These are phyloP conservation scores for Onychorhynchus coronatus DNA, from an alignment of 2,113 vertebrate genomes.

Conservation along the genomic window DNA sequence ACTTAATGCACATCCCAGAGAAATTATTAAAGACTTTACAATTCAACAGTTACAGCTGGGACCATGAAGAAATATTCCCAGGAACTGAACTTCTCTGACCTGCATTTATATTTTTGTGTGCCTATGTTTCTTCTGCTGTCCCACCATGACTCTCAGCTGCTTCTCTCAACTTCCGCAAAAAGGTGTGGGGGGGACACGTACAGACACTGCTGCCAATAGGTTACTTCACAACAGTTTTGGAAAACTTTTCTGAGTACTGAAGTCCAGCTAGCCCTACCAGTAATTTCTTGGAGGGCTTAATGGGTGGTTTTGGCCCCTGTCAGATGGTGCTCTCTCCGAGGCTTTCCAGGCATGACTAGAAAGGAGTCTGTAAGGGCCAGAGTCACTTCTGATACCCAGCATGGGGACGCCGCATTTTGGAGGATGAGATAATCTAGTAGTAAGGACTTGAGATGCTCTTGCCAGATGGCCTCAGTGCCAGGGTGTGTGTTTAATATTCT, in stretches of 20 bases:
- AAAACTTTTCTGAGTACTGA: background rate
- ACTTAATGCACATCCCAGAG: background rate
- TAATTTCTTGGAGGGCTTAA: background rate
- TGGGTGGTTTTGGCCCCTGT: background rate
- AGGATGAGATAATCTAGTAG: background rate
- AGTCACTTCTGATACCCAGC: background rate
- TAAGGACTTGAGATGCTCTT: background rate
- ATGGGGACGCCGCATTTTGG: background rate
- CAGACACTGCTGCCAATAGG: background rate
- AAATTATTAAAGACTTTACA: background rate
- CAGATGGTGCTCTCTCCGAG: background rate
- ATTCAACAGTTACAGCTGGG: background rate
- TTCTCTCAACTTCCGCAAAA: background rate
- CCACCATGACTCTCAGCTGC: rapidly evolving
- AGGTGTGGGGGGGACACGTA: rapidly evolving
- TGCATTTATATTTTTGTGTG: background rate
- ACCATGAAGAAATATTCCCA: background rate
- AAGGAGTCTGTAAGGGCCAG: background rate
- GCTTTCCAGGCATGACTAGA: background rate
- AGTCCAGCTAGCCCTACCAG: background rate
- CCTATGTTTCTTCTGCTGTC: background rate
- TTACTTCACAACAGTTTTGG: background rate
- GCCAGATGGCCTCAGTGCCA: background rate
- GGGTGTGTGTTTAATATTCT: conserved; percentile 4
- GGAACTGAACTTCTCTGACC: background rate